Base-by-base conservation (phyloP, 2,113 vertebrate genomes). In the Scophthalmus maximus region DNA sequence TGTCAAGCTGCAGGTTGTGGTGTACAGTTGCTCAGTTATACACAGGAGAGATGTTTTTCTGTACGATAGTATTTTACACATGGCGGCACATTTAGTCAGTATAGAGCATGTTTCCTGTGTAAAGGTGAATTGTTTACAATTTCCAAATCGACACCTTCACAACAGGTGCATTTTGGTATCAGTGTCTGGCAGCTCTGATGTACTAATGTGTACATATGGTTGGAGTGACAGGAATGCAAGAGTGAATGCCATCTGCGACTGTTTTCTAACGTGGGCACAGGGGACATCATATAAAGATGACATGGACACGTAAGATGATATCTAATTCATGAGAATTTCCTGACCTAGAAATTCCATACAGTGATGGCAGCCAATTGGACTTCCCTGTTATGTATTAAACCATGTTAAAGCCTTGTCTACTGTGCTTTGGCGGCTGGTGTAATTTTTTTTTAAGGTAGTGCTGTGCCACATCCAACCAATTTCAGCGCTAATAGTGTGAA, bases 101-200 rank as follows among this genome's bases (percentile, higher is more conserved):
- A 3, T 14, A 1, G 7, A 29, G 50, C 46, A 11, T 58, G 55
- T 64, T 63, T 51, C 58, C 27, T 49, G 9, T 36, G 60, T 1
- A 42, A 72, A 79, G 50, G 68, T 59, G 66, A 75, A 47, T 30
- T n/a, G n/a, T n/a, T n/a, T n/a, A n/a, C n/a, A n/a, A n/a, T n/a
- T n/a, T n/a, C 40, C 49, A 29, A 0, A 8, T 0, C 7, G 59
- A 73, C 0, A 26, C 32, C 68, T 40, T 40, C 30, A 23, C 65
- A 82, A 32, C 85, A 87, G 76, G 62, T 87, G 82, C 36, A 27
- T 1, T 20, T 25, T 26, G 44, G 60, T 55, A 2, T 74, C 60
- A 42, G 40, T 57, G 55, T 67, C 7, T 3, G 25, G 7, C 20
- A 1, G 26, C 64, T 42, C 50, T 68, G 51, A 57, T 51, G 73